Conservation (phyloP, 2,888 invertebrate species). For the Synergus laeviventris region DNA sequence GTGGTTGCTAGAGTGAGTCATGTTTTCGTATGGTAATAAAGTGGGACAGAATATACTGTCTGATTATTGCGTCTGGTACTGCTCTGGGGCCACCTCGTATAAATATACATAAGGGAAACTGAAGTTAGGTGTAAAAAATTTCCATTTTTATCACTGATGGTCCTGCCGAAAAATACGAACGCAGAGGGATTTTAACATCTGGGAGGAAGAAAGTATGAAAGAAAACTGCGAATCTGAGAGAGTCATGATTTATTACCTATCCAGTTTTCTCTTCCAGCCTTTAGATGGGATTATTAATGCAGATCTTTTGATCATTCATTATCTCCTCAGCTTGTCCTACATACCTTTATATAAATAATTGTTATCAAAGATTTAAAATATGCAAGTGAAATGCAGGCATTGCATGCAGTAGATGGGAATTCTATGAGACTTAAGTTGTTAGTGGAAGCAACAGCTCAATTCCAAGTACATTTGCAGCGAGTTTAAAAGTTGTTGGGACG, state of each 20-base stretch:
- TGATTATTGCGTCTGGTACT: constrained; percentile 16
- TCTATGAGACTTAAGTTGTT: background rate
- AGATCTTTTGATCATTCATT: background rate
- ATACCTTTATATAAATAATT: background rate
- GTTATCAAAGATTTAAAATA: too few species aligned
- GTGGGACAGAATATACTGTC: constrained; percentile 23
- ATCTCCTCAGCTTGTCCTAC: background rate
- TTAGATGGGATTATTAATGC: constrained; percentile 13
- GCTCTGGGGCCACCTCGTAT: background rate
- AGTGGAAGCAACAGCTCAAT: constrained; percentile 1
- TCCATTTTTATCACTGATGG: constrained; percentile 30
- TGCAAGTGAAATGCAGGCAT: too few species aligned
- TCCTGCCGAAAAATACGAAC: background rate
- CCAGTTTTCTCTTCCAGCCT: constrained; percentile 10
- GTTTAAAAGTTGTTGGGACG: background rate
- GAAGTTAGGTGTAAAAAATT: constrained; percentile 20
- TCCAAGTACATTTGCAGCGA: background rate
- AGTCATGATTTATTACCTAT: constrained; percentile 11
- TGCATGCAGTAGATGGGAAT: background rate
- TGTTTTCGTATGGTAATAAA: constrained; percentile 34
- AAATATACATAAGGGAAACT: constrained; percentile 32
- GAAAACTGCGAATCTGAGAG: constrained; percentile 3
- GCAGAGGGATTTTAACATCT: background rate
- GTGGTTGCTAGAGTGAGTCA: constrained; percentile 13
- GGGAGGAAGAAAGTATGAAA: background rate